phyloP scores from a whole-genome alignment of 2,113 vertebrate species.

The Myiozetetes cayanensis region DNA sequence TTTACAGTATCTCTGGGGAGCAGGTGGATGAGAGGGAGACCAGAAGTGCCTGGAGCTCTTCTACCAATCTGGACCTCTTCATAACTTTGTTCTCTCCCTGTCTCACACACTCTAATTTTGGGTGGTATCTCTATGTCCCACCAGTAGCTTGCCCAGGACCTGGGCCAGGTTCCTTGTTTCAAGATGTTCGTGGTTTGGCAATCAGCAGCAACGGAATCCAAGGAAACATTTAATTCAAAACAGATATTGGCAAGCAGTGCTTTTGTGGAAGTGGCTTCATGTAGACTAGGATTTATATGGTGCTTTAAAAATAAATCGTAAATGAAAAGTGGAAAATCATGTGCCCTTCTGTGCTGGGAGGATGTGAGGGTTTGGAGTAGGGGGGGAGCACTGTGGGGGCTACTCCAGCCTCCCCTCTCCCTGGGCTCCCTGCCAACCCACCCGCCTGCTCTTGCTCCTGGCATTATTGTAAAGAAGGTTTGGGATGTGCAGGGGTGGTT shows the following conservation, averaged over 20 bases:
- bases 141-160: background rate
- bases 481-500: background rate
- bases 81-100: background rate
- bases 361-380: background rate
- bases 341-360: background rate
- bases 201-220: background rate
- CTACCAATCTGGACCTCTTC: background rate
- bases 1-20: background rate
- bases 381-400: rapidly evolving
- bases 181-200: background rate
- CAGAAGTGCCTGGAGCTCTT: background rate
- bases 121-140: background rate
- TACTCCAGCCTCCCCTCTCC: background rate
- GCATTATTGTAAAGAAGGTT: too few species aligned
- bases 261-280: background rate
- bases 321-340: background rate
- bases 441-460: background rate
- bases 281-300: rapidly evolving
- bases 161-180: background rate
- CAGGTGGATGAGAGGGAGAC: background rate
- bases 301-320: background rate
- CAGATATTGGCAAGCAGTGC: background rate
- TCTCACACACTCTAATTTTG: background rate
- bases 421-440: rapidly evolving
- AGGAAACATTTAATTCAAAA: background rate